Conservation (phyloP, 2,888 invertebrate genomes). For the Chymomyza procnemis region DNA sequence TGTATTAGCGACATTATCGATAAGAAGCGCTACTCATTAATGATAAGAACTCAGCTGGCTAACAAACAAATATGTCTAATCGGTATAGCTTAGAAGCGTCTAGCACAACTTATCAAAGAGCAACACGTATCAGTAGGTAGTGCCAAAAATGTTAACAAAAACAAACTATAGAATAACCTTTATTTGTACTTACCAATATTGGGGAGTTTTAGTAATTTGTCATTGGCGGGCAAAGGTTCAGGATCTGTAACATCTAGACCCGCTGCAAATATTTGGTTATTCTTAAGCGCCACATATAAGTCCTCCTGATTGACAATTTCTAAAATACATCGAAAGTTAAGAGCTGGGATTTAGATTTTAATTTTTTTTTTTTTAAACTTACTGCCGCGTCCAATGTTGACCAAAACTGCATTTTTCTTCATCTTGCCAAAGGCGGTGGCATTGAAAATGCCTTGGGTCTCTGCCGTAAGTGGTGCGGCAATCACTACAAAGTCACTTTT, state of each 20-base stretch:
- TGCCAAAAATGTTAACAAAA: background rate
- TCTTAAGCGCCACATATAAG: slow-evolving; percentile 87
- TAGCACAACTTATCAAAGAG: background rate
- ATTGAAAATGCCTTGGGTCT: slow-evolving; percentile 85
- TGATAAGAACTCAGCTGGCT: background rate
- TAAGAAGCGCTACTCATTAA: background rate
- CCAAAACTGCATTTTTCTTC: slow-evolving; percentile 85
- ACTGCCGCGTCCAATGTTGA: slow-evolving; percentile 86
- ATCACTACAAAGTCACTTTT: slow-evolving; percentile 87
- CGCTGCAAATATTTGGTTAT: slow-evolving; percentile 88
- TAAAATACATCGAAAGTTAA: slow-evolving; percentile 53
- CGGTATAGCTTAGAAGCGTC: background rate
- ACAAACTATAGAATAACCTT: background rate
- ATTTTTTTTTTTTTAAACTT: slow-evolving; percentile 29
- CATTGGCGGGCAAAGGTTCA: slow-evolving; percentile 90
- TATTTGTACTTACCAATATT: slow-evolving; percentile 84
- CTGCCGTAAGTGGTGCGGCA: slow-evolving; percentile 82
- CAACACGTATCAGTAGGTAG: background rate
- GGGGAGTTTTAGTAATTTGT: slow-evolving; percentile 87
- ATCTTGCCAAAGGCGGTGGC: slow-evolving; percentile 84
- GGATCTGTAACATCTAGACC: slow-evolving; percentile 95
- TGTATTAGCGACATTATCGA: background rate
- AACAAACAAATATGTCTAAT: background rate
- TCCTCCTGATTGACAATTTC: slow-evolving; percentile 89
- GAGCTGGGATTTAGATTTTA: slow-evolving; percentile 47